phyloP scores from a whole-genome alignment of 1,140 invertebrate genomes.

The Drosophila ohnishii region DNA sequence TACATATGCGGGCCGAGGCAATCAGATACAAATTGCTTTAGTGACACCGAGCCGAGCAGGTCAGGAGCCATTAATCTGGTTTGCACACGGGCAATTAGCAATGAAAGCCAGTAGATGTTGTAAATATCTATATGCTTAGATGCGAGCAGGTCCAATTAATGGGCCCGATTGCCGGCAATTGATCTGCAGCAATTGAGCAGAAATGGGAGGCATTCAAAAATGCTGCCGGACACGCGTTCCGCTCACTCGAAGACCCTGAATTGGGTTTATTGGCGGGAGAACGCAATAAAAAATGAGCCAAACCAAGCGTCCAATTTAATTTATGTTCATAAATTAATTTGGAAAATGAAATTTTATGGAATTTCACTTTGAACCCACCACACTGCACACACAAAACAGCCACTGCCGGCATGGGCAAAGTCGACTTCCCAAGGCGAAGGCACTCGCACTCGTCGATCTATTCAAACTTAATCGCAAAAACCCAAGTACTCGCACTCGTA shows the following conservation, averaged over 20 bases:
- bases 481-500: conserved; percentile 2
- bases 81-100: conserved; percentile 29
- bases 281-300: conserved; percentile 34
- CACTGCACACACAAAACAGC: conserved; percentile 29
- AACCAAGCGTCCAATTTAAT: conserved; percentile 60
- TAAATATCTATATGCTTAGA: background rate
- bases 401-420: conserved; percentile 25
- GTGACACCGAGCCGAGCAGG: conserved; percentile 27
- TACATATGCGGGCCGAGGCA: conserved; percentile 8
- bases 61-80: conserved; percentile 40
- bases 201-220: conserved; percentile 1
- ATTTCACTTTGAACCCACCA: conserved; percentile 75
- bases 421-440: conserved; percentile 34
- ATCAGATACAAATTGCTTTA: conserved; percentile 43
- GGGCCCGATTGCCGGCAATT: conserved; percentile 29
- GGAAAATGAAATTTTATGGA: conserved; percentile 77
- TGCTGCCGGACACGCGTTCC: conserved; percentile 12
- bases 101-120: background rate
- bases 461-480: conserved; percentile 54
- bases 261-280: conserved; percentile 30
- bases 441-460: conserved; percentile 43
- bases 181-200: conserved; percentile 14
- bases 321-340: conserved; percentile 80
- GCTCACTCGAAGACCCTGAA: conserved; percentile 20
- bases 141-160: conserved; percentile 16